Evolutionary conservation across 2,797 vertebrate genomes (phyloP), one percentile per base, ranked within the genome.

Genomic region (Tenualosa thibaudeaui): DNA sequence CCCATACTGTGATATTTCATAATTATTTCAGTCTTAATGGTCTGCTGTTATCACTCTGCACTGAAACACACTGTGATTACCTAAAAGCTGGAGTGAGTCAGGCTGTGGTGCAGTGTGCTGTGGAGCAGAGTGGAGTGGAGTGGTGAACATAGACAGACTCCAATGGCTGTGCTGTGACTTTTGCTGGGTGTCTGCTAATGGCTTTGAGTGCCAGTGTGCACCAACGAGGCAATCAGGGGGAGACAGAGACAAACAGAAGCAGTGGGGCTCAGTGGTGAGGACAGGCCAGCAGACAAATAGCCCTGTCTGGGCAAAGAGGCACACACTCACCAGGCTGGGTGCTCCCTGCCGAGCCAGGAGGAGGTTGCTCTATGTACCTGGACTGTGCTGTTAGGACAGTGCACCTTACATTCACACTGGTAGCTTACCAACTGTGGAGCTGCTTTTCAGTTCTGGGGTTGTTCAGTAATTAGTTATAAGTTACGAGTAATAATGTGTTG

Each of bases 11-110:
- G 84, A 90, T 88, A 84, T 89, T 85, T 71, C 85, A 86, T 84
- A 89, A 90, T 89, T 91, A 90, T 89, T 85, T 83, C 26, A 83
- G 86, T 31, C 8, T 84, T 91, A 90, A 92, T 91, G 88, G 89
- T 90, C 81, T 86, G 84, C 83, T 84, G 88, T 65, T 86, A 86
- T 87, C 89, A 86, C 82, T 87, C 89, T 91, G 84, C 84, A 7
- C 88, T 88, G 83, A 91, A 88, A 90, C 89, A 56, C 87, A 82
- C 51, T 12, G 62, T 90, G 90, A 91, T 91, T 90, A 88, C 87
- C 87, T 84, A 40, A 68, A 22, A 88, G 85, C 58, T 12, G 24
- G 5, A 8, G 53, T 31, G 75, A 19, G n/a, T 12, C 43, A 15
- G 22, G 56, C 22, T 62, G 58, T 24, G 2, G 58, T 51, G 50